Evolutionary conservation across 1,140 invertebrate species (phyloP), one percentile per base, ranked within the genome.

Genomic region (Caenorhabditis tropicalis): DNA sequence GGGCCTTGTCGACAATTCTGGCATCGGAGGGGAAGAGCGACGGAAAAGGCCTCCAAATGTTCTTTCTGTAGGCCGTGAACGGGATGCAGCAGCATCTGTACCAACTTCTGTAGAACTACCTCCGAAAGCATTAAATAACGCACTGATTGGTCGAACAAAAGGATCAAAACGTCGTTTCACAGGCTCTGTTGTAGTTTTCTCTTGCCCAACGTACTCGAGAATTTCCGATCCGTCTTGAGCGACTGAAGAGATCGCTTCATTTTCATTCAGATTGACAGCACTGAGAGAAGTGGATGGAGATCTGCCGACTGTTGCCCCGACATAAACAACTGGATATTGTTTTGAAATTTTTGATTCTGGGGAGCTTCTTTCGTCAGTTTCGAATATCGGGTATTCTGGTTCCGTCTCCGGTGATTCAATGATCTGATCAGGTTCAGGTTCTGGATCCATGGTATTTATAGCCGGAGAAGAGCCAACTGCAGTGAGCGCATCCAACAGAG

Each of bases 181-280:
- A 1, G 65, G n/a, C 19, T 74, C 65, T 19, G 36, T 0, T 2
- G 36, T 4, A 21, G 33, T 21, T n/a, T 74, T 36, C 15, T 74
- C 65, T 24, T 74, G 65, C 43, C 65, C 65, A 46, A 74, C 65
- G n/a, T 46, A 74, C 43, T 74, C 65, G 0, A 74, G 27, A 74
- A 74, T 74, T 24, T 74, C 36, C 1, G 65, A 74, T 43, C 65
- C 65, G 43, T 74, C 65, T 43, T 46, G 36, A 7, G 65, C 65
- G n/a, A 43, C 6, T 0, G 65, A 46, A 9, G 33, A n/a, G 24
- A 74, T 24, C 24, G 65, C 29, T 24, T 74, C 65, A n/a, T 10
- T 43, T 0, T 43, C 65, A 24, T 2, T 24, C 33, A 43, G 3
- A 74, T 43, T 74, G 4, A 74, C 21, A 10, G n/a, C 19, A 43